Conservation (phyloP, 2,888 invertebrate genomes). For the Corythucha ciliata region DNA sequence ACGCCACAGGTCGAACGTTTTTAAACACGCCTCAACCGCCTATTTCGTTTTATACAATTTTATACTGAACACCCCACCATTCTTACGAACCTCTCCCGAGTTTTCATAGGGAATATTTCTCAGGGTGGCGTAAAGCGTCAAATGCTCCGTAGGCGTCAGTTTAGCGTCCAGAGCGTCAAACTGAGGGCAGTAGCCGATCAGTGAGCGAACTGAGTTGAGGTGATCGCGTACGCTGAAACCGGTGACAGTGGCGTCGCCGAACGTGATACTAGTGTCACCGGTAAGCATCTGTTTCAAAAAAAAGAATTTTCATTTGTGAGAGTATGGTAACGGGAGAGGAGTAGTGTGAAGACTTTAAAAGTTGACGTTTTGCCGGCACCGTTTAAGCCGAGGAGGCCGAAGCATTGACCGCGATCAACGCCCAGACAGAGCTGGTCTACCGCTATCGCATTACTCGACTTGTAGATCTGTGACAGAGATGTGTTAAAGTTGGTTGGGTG, state of each 20-base stretch:
- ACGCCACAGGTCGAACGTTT: constrained; percentile 24
- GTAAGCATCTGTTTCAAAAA: constrained; percentile 55
- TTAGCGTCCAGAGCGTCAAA: constrained; percentile 64
- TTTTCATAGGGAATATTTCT: constrained; percentile 53
- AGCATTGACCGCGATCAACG: constrained; percentile 64
- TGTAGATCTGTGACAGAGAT: constrained; percentile 19
- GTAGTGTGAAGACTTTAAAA: constrained; percentile 64
- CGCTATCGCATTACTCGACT: constrained; percentile 40
- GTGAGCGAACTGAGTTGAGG: constrained; percentile 36
- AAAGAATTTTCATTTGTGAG: constrained; percentile 5
- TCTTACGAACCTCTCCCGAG: too few species aligned
- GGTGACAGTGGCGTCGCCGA: constrained; percentile 60
- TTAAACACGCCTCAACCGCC: constrained; percentile 16
- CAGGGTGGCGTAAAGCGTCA: constrained; percentile 62
- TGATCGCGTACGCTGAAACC: constrained; percentile 31
- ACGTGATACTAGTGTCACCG: constrained; percentile 63
- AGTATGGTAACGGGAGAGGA: too few species aligned
- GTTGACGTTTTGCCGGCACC: constrained; percentile 83
- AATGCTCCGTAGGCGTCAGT: constrained; percentile 63
- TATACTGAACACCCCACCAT: neutral
- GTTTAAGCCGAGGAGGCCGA: constrained; percentile 73
- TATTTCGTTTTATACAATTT: neutral
- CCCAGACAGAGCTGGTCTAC: constrained; percentile 50
- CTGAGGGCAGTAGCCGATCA: constrained; percentile 62
- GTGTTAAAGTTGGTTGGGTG: too few species aligned